Percentiles rank a stretch among this genome's conserved stretches.
phyloP scores from a whole-genome alignment of 2,797 vertebrate genomes.

The Siniperca undulata region DNA sequence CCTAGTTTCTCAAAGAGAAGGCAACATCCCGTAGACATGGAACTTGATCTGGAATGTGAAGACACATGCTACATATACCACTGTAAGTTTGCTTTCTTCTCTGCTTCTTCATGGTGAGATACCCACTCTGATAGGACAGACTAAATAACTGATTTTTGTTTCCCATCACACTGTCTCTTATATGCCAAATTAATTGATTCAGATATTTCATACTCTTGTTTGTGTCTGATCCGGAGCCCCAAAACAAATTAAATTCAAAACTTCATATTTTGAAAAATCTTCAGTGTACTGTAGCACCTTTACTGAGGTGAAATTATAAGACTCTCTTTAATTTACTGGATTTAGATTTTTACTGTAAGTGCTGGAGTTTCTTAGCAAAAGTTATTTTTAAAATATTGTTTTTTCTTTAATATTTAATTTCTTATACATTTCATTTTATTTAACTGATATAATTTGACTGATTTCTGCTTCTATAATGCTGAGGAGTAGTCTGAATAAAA shows the following conservation, averaged over 20 bases:
- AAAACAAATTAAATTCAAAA: constrained; percentile 58
- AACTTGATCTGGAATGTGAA: background rate
- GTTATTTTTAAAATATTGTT: background rate
- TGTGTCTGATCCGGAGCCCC: constrained; percentile 60
- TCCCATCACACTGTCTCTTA: background rate
- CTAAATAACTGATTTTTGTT: background rate
- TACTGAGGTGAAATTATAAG: constrained; percentile 76
- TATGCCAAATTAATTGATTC: constrained; percentile 19
- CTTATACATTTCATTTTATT: background rate
- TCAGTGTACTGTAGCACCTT: constrained; percentile 31
- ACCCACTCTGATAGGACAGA: background rate
- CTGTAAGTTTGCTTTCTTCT: background rate
- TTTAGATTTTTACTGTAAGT: background rate
- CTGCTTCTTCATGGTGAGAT: background rate
- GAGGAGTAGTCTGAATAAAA: background rate
- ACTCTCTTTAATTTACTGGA: constrained; percentile 41
- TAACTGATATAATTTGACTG: background rate
- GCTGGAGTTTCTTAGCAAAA: background rate
- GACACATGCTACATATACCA: background rate
- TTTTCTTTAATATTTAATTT: background rate
- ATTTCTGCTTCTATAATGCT: background rate
- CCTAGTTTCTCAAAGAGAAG: background rate
- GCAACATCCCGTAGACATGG: background rate
- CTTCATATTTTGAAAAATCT: constrained; percentile 23
- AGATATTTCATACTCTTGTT: constrained; percentile 12